These are phyloP conservation scores for Gymnothorax javanicus DNA, from an alignment of 2,797 vertebrate genomes.

Conservation along the genomic window DNA sequence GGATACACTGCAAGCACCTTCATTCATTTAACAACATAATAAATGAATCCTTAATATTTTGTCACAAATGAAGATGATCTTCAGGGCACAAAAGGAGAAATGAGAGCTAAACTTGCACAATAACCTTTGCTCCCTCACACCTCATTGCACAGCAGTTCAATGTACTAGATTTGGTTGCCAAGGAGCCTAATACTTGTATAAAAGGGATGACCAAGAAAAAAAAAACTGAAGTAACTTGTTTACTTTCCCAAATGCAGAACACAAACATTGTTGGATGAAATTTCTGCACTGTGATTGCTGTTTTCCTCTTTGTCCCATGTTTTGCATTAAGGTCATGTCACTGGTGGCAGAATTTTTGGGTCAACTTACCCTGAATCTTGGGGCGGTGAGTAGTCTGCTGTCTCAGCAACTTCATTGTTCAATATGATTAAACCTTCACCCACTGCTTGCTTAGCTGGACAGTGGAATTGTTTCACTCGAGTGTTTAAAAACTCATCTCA, in stretches of 20 bases:
- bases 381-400: constrained; percentile 72
- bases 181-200: neutral
- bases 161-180: constrained; percentile 1
- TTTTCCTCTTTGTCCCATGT: neutral
- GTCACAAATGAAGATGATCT: neutral
- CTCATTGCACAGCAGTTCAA: constrained; percentile 2
- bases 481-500: neutral
- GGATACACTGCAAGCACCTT: neutral
- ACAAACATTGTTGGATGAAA: neutral
- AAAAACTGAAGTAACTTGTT: neutral
- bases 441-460: neutral
- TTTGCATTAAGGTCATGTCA: constrained; percentile 74
- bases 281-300: neutral
- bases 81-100: neutral
- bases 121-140: constrained; percentile 1
- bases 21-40: neutral
- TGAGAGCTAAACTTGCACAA: neutral
- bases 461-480: neutral
- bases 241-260: neutral
- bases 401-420: neutral
- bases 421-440: neutral
- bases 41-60: neutral
- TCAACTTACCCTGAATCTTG: constrained; percentile 83
- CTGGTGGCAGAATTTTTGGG: constrained; percentile 86
- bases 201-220: neutral